Evolutionary conservation across 2,888 invertebrate genomes (phyloP).

Genomic region (Patella pellucida): DNA sequence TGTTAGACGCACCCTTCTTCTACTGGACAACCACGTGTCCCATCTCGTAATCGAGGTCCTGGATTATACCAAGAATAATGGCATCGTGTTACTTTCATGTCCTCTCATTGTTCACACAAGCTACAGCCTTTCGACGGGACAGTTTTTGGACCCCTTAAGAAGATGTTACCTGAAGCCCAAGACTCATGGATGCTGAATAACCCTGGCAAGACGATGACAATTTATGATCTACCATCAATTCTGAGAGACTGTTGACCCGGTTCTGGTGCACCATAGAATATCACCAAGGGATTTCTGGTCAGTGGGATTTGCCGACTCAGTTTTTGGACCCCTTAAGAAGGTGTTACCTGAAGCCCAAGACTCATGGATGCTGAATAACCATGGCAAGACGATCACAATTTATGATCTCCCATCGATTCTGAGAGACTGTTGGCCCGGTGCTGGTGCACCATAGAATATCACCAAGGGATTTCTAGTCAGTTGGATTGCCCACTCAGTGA

Average conservation of each 20-base stretch:
- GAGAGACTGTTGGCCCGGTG: constrained; percentile 14
- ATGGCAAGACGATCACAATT: constrained; percentile 23
- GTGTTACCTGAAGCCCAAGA: constrained; percentile 14
- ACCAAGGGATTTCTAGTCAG: neutral
- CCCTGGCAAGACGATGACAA: too few species aligned
- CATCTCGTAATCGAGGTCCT: constrained; percentile 29
- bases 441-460: constrained; percentile 12
- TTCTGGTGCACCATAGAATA: too few species aligned
- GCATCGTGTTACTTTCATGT: constrained; percentile 30
- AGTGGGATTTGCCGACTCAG: too few species aligned
- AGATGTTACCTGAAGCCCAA: too few species aligned
- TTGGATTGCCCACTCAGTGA: too few species aligned
- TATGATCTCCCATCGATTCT: constrained; percentile 20
- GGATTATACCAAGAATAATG: constrained; percentile 20
- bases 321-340: constrained; percentile 25
- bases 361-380: constrained; percentile 28
- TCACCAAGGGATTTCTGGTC: too few species aligned
- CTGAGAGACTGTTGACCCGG: too few species aligned
- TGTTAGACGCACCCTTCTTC: constrained; percentile 17
- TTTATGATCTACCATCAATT: too few species aligned
- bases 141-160: too few species aligned
- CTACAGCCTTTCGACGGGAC: constrained; percentile 29
- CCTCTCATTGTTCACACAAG: constrained; percentile 33
- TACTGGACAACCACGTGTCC: constrained; percentile 33
- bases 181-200: too few species aligned